These are phyloP conservation scores for Argyra leucocephala DNA, from an alignment of 2,888 invertebrate species.

Conservation along the genomic window DNA sequence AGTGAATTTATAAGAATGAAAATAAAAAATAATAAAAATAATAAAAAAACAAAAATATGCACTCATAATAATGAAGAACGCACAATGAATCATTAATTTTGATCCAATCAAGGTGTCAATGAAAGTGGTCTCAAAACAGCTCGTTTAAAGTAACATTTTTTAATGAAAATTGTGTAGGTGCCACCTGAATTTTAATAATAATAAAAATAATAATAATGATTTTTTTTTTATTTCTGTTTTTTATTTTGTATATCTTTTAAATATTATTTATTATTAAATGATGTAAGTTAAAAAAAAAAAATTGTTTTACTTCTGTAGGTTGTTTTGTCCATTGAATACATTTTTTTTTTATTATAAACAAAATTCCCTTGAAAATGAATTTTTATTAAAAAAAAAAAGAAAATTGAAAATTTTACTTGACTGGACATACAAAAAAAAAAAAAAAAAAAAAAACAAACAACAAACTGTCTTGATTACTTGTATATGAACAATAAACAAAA, in stretches of 20 bases:
- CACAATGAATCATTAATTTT: conserved; percentile 3
- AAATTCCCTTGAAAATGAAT: neutral
- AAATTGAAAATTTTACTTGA: no score
- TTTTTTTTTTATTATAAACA: neutral
- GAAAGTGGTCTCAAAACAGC: neutral
- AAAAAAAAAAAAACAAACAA: no score
- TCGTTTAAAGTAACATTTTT: neutral
- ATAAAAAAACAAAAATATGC: neutral
- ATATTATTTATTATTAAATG: conserved; percentile 2
- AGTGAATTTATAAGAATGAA: no score
- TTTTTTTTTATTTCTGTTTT: neutral
- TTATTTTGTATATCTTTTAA: neutral
- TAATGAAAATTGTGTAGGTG: neutral
- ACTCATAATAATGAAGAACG: neutral
- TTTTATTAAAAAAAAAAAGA: no score
- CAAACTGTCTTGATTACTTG: no score
- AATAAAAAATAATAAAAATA: no score
- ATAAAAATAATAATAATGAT: neutral
- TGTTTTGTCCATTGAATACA: neutral
- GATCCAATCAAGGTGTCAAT: conserved; percentile 1
- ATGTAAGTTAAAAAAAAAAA: neutral
- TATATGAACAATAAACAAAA: no score
- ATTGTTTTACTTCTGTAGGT: neutral
- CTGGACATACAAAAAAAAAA: no score
- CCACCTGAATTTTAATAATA: neutral